Evolutionary conservation across 2,888 invertebrate genomes (phyloP), one percentile per base, ranked within the genome.

Genomic region (Escarpia spicata): DNA sequence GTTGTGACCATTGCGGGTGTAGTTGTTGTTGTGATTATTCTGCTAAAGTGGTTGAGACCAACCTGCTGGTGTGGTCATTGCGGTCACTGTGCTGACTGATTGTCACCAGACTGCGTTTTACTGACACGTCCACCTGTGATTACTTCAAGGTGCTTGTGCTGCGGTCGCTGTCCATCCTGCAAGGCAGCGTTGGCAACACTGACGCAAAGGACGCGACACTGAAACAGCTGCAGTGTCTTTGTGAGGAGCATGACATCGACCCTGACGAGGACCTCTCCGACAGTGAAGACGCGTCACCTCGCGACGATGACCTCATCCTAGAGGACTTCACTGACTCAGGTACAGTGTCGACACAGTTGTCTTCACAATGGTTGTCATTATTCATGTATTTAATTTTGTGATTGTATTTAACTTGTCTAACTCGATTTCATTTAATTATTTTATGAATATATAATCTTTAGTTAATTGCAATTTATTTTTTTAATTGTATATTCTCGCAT

Each of bases 201-300:
- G 94, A 94, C 26, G 94, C 95, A 92, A 94, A 92, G 95, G 96
- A 92, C 96, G 97, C 92, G 97, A 97, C 94, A 0, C 97, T 97
- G 94, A 96, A 96, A 0, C 97, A 97, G 93, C 95, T 97, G 1
- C 95, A 96, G 52, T 94, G 96, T 0, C 94, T 97, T 43, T 92
- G 93, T 75, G 92, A 92, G 2, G 95, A 95, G 75, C 94, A 98
- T 98, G 93, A 98, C 96, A 94, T 95, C 31, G 91, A 26, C 19
- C 90, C 92, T 10, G 94, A 93, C 1, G 93, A 93, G 1, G 94
- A 94, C 6, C 91, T 93, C 31, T 93, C 93, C 90, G 93, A 95
- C 12, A 92, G 94, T 8, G 95, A 95, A 12, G 94, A 94, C 37
- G 93, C 95, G 90, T 95, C 95, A 15, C 93, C 92, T 44, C 94